Conservation (phyloP, 2,113 vertebrate species). For the Amphiprion percula region DNA sequence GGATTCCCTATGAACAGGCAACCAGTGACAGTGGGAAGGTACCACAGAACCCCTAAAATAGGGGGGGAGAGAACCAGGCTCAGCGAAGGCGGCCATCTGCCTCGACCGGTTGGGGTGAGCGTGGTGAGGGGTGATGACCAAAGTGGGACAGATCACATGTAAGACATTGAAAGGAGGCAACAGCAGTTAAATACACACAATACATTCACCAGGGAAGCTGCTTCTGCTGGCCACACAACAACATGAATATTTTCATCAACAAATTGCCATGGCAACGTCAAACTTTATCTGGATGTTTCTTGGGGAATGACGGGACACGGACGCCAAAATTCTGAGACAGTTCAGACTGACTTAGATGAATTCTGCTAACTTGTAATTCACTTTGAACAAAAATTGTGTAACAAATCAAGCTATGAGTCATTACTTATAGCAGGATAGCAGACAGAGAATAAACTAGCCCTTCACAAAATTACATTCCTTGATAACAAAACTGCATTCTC, state of each 20-base stretch:
- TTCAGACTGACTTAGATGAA: slow-evolving; percentile 14
- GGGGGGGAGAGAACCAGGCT: no score
- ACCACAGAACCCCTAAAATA: no score
- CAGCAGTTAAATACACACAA: slow-evolving; percentile 87
- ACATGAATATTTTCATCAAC: neutral
- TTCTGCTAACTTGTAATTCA: neutral
- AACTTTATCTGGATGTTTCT: slow-evolving; percentile 25
- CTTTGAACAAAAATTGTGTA: neutral
- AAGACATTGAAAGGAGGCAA: slow-evolving; percentile 93
- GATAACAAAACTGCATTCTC: no score
- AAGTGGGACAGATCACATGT: slow-evolving; percentile 92
- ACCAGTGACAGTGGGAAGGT: no score
- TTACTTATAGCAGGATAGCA: neutral
- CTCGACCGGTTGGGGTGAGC: no score
- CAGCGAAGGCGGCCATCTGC: no score
- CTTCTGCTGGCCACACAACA: slow-evolving; percentile 15
- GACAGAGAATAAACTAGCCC: no score
- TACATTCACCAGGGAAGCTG: neutral
- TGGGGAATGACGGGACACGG: slow-evolving; percentile 8
- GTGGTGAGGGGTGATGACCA: slow-evolving; percentile 86
- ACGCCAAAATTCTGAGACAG: slow-evolving; percentile 9
- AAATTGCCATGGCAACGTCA: slow-evolving; percentile 29
- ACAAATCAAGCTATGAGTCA: slow-evolving; percentile 14
- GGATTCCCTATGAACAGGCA: no score
- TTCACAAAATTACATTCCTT: no score